Evolutionary conservation across 2,888 invertebrate genomes (phyloP).

Genomic region (Agrenia bidenticulata): DNA sequence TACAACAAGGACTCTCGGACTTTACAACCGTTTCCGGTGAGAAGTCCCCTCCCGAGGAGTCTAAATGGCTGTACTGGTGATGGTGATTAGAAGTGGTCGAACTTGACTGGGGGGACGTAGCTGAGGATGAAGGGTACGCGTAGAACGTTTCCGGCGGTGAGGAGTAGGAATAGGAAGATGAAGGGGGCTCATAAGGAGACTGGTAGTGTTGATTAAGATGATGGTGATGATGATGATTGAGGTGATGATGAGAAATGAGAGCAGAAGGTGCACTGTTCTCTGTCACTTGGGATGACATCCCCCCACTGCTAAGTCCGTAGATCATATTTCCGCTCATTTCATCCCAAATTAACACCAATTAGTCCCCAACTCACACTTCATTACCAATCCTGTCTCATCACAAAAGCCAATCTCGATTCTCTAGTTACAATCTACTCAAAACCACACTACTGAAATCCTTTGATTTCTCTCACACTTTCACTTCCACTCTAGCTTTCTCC

Average conservation of each 20-base stretch:
- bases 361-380: no score
- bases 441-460: no score
- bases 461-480: no score
- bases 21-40: not conserved
- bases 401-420: no score
- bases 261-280: slow-evolving; percentile 45
- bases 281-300: slow-evolving; percentile 49
- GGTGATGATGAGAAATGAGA: slow-evolving; percentile 32
- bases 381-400: no score
- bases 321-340: slow-evolving; percentile 53
- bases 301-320: slow-evolving; percentile 51
- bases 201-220: slow-evolving; percentile 25
- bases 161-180: not conserved
- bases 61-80: not conserved
- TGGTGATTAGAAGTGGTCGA: not conserved
- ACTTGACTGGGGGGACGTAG: not conserved
- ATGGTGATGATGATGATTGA: slow-evolving; percentile 27
- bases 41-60: not conserved
- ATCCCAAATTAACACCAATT: not conserved
- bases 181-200: not conserved
- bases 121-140: not conserved
- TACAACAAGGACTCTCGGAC: not conserved
- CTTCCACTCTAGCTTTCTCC: no score
- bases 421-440: no score
- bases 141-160: slow-evolving; percentile 5